Percentiles rank a stretch among this genome's conserved stretches.
These are phyloP conservation scores for Euphydryas editha DNA, from an alignment of 2,888 invertebrate genomes.

Conservation along the genomic window DNA sequence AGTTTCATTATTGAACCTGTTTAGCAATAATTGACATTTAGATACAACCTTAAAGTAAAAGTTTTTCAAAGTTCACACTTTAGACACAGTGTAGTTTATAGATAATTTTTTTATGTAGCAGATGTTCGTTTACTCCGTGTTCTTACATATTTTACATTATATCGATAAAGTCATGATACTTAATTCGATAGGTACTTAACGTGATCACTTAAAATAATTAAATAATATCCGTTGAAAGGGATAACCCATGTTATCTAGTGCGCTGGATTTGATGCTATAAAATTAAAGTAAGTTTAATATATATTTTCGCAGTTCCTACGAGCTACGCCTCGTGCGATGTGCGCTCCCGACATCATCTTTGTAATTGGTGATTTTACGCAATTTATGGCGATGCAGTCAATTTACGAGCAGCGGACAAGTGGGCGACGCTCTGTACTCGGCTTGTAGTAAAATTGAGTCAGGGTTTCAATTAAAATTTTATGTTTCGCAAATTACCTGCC, in stretches of 20 bases:
- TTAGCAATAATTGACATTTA: too few species aligned
- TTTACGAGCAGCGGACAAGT: slow-evolving; percentile 81
- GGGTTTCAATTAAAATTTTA: slow-evolving; percentile 78
- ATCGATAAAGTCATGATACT: not conserved
- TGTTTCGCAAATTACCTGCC: slow-evolving; percentile 74
- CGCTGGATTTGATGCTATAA: slow-evolving; percentile 1
- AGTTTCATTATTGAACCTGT: too few species aligned
- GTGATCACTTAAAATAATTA: not conserved
- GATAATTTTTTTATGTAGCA: too few species aligned
- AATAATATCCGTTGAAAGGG: not conserved
- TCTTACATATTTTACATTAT: not conserved
- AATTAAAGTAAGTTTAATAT: slow-evolving; percentile 50
- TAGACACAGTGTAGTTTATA: too few species aligned
- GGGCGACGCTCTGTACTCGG: slow-evolving; percentile 66
- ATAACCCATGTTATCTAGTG: not conserved
- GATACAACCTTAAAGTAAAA: too few species aligned
- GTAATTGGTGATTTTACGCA: slow-evolving; percentile 80
- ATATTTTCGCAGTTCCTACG: slow-evolving; percentile 61
- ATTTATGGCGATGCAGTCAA: slow-evolving; percentile 79
- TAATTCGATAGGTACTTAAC: not conserved
- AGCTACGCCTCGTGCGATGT: slow-evolving; percentile 38
- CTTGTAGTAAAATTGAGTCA: slow-evolving; percentile 63
- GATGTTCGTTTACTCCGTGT: not conserved
- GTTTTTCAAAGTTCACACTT: too few species aligned
- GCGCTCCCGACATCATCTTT: slow-evolving; percentile 71